These are phyloP conservation scores for Nasonovia ribisnigri DNA, from an alignment of 2,888 invertebrate genomes.

Conservation along the genomic window DNA sequence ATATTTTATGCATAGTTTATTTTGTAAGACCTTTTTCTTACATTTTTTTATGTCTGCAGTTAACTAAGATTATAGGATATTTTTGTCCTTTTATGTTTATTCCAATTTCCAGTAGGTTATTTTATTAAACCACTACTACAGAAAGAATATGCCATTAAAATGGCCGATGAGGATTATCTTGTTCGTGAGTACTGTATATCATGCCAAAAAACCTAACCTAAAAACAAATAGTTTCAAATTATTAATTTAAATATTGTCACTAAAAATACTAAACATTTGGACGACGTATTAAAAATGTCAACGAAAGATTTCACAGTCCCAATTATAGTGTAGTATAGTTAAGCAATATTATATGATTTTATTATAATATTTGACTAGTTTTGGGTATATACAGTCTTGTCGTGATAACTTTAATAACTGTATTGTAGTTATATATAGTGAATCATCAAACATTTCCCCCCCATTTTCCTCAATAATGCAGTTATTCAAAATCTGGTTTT, in stretches of 20 bases:
- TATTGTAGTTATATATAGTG: not conserved
- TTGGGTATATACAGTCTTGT: not conserved
- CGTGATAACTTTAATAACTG: not conserved
- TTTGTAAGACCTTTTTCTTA: conserved; percentile 23
- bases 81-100: conserved; percentile 40
- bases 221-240: conserved; percentile 35
- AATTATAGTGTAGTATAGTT: not conserved
- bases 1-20: conserved; percentile 28
- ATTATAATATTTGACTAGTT: not conserved
- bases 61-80: conserved; percentile 8
- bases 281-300: not conserved
- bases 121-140: conserved; percentile 32
- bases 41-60: conserved; percentile 11
- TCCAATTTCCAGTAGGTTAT: conserved; percentile 37
- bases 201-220: conserved; percentile 39
- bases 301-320: not conserved
- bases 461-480: no score
- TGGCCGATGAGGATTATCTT: not conserved
- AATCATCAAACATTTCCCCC: no score
- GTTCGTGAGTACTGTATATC: not conserved
- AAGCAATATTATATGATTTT: not conserved
- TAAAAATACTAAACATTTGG: not conserved
- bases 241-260: conserved; percentile 29
- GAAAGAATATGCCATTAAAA: conserved; percentile 31
- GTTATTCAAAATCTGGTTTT: no score